These are phyloP conservation scores for Hirundo rustica DNA, from an alignment of 2,797 vertebrate genomes.

Conservation along the genomic window DNA sequence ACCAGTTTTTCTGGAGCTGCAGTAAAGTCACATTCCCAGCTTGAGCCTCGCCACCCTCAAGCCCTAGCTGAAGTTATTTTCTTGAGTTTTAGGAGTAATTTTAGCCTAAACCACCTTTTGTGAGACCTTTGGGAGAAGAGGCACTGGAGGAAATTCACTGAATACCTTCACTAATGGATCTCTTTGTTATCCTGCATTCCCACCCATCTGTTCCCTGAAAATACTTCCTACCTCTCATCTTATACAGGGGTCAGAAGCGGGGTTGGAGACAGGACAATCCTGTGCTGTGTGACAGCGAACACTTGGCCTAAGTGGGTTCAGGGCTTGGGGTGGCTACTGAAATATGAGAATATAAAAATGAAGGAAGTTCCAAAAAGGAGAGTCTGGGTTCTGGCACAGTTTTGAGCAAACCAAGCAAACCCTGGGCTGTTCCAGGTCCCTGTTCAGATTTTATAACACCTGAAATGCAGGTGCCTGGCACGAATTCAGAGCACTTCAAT, in stretches of 20 bases:
- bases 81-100: background rate
- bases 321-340: background rate
- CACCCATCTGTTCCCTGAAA: constrained; percentile 26
- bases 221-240: background rate
- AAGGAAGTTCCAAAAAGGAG: background rate
- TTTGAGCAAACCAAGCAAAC: background rate
- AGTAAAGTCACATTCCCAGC: background rate
- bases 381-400: background rate
- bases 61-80: background rate
- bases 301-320: background rate
- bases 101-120: background rate
- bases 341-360: background rate
- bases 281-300: background rate
- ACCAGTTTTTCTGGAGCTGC: background rate
- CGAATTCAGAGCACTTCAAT: background rate
- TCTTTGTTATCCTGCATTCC: background rate
- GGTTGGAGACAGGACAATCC: background rate
- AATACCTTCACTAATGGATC: constrained; percentile 10
- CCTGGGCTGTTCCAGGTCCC: background rate
- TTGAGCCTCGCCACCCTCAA: background rate
- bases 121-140: background rate
- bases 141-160: background rate
- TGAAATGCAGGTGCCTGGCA: constrained; percentile 46
- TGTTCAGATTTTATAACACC: background rate
- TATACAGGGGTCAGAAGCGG: background rate